A percentile compares a stretch with the other conserved stretches of the same genome.
Evolutionary conservation across 2,888 invertebrate genomes (phyloP).

Genomic region (Andrena minutula): DNA sequence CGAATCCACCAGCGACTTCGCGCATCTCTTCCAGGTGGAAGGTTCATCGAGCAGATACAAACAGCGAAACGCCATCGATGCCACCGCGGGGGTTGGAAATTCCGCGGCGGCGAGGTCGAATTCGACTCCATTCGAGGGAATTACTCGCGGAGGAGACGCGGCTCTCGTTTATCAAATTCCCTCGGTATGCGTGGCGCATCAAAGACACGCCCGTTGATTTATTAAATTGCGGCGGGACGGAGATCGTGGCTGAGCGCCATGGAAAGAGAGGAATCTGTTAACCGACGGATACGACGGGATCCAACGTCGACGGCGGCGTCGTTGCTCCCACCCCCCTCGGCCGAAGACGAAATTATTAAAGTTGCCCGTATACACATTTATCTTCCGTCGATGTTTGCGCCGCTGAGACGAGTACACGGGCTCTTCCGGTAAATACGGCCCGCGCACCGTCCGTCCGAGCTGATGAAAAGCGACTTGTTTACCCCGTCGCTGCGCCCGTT

Average conservation of each 20-base stretch:
- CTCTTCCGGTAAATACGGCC: slow-evolving; percentile 66
- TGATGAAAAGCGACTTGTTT: slow-evolving; percentile 73
- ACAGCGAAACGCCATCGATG: neutral
- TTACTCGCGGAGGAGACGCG: slow-evolving; percentile 48
- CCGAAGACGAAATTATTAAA: slow-evolving; percentile 68
- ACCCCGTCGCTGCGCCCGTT: slow-evolving; percentile 52
- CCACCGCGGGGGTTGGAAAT: slow-evolving; percentile 35
- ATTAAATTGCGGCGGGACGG: slow-evolving; percentile 66
- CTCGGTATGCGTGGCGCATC: slow-evolving; percentile 50
- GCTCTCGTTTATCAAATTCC: slow-evolving; percentile 66
- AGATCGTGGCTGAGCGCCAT: slow-evolving; percentile 22
- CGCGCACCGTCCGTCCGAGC: slow-evolving; percentile 51
- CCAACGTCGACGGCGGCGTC: slow-evolving; percentile 13
- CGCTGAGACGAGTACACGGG: slow-evolving; percentile 47
- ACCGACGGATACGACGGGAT: slow-evolving; percentile 17
- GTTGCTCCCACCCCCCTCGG: neutral
- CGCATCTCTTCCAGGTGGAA: neutral
- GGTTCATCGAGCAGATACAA: neutral
- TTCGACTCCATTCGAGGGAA: slow-evolving; percentile 48
- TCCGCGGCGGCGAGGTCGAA: slow-evolving; percentile 46
- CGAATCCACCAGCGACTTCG: too few species aligned
- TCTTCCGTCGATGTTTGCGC: slow-evolving; percentile 63
- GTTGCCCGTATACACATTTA: slow-evolving; percentile 62
- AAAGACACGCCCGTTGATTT: slow-evolving; percentile 69
- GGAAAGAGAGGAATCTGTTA: slow-evolving; percentile 57